Evolutionary conservation across 2,113 vertebrate species (phyloP).

Genomic region (Microcebus jonahi): DNA sequence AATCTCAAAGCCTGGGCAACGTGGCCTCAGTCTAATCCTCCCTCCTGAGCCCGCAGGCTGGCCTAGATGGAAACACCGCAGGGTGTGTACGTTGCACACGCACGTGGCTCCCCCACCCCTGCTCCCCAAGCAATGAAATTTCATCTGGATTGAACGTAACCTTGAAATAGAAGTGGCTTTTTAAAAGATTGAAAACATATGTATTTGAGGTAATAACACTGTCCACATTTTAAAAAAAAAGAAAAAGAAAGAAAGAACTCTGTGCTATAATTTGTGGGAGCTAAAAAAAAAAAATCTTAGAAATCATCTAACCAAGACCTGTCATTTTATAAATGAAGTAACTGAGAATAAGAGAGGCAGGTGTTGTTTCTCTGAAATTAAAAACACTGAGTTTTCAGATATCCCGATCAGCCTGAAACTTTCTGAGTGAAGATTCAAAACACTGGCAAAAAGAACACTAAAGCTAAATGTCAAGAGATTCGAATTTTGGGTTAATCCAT

Average conservation of each 20-base stretch:
- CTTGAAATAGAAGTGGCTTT: slow-evolving; percentile 56
- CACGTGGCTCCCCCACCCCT: not conserved
- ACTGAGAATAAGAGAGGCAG: not conserved
- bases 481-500: not conserved
- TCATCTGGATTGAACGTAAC: slow-evolving; percentile 22
- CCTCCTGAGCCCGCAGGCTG: not conserved
- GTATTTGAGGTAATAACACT: slow-evolving; percentile 4
- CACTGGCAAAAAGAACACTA: not conserved
- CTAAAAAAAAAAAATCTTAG: not conserved
- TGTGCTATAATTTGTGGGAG: not conserved
- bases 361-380: not conserved
- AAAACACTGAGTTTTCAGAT: not conserved
- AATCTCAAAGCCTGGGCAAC: not conserved
- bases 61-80: not conserved
- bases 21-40: not conserved
- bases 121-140: not conserved
- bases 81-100: fast-evolving
- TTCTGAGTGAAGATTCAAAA: not conserved
- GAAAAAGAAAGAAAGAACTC: not conserved
- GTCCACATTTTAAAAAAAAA: not conserved
- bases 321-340: slow-evolving; percentile 11
- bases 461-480: not conserved
- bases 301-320: not conserved
- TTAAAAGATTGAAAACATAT: slow-evolving; percentile 39
- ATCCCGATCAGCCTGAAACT: not conserved